phyloP scores from a whole-genome alignment of 1,140 invertebrate species.

The Phymastichus coffea region DNA sequence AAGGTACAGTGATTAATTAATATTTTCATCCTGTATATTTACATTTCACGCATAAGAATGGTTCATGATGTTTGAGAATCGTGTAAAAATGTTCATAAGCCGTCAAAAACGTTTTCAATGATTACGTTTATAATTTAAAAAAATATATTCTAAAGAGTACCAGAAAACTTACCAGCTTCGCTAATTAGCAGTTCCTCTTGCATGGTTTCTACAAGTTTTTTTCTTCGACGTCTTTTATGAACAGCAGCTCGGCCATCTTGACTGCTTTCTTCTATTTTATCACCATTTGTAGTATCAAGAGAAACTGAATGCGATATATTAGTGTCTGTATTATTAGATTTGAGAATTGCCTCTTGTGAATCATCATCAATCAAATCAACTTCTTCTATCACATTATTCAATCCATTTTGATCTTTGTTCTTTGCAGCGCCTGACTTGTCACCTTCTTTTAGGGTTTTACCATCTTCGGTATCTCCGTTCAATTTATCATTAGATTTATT shows the following conservation, averaged over 20 bases:
- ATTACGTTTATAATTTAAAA: background rate
- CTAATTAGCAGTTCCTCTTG: background rate
- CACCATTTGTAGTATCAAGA: background rate
- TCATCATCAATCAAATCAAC: conserved; percentile 26
- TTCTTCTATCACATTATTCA: conserved; percentile 21
- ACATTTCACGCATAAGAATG: too few species aligned
- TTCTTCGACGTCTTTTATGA: conserved; percentile 23
- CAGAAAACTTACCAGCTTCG: conserved; percentile 2
- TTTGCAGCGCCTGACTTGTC: too few species aligned
- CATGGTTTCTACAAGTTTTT: background rate
- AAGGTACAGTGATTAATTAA: too few species aligned
- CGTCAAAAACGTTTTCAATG: too few species aligned
- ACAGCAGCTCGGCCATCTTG: conserved; percentile 14
- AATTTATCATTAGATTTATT: background rate
- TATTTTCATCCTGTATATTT: too few species aligned
- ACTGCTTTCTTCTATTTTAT: conserved; percentile 16
- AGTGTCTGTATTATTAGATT: background rate
- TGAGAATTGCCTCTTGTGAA: background rate
- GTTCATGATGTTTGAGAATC: too few species aligned
- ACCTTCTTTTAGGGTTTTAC: background rate
- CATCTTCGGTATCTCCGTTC: background rate
- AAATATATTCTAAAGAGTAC: background rate
- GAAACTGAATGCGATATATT: conserved; percentile 17
- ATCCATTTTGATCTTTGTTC: conserved; percentile 5
- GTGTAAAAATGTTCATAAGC: too few species aligned